A percentile compares a stretch with the other conserved stretches of the same genome.
Evolutionary conservation across 2,888 invertebrate species (phyloP).

Genomic region (Apodemia duryi): DNA sequence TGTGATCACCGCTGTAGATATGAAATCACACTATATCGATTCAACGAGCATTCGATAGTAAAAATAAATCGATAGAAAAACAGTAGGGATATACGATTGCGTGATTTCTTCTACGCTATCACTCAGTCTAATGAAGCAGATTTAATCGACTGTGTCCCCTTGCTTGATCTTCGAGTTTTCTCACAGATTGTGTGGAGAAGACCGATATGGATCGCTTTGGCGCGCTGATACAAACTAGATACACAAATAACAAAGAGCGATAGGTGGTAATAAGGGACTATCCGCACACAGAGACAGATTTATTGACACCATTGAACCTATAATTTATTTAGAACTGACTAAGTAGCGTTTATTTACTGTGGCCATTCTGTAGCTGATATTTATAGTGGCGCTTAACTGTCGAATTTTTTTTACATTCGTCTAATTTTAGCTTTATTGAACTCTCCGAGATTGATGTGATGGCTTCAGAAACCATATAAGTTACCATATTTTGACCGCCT

Average conservation of each 20-base stretch:
- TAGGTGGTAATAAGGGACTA: constrained; percentile 30
- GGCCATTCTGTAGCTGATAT: constrained; percentile 29
- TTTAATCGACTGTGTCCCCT: constrained; percentile 54
- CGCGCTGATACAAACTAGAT: constrained; percentile 26
- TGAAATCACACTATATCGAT: constrained; percentile 41
- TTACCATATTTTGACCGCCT: too few relatives aligned
- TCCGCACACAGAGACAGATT: constrained; percentile 32
- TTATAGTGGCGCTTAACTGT: constrained; percentile 32
- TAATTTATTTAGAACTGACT: constrained; percentile 34
- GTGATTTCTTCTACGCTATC: constrained; percentile 30
- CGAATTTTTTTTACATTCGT: not conserved
- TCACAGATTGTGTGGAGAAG: constrained; percentile 52
- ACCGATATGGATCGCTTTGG: constrained; percentile 47
- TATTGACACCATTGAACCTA: constrained; percentile 32
- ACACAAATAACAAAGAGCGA: constrained; percentile 31
- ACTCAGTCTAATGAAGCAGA: constrained; percentile 56
- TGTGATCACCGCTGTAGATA: constrained; percentile 57
- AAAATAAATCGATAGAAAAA: constrained; percentile 5
- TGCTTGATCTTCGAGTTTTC: constrained; percentile 56
- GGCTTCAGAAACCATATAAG: not conserved
- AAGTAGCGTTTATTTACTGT: constrained; percentile 33
- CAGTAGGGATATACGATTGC: constrained; percentile 22
- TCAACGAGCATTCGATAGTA: constrained; percentile 24
- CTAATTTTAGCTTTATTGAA: constrained; percentile 4
- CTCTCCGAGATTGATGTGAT: not conserved